phyloP scores from a whole-genome alignment of 2,888 invertebrate genomes.

The Melanchra persicariae region DNA sequence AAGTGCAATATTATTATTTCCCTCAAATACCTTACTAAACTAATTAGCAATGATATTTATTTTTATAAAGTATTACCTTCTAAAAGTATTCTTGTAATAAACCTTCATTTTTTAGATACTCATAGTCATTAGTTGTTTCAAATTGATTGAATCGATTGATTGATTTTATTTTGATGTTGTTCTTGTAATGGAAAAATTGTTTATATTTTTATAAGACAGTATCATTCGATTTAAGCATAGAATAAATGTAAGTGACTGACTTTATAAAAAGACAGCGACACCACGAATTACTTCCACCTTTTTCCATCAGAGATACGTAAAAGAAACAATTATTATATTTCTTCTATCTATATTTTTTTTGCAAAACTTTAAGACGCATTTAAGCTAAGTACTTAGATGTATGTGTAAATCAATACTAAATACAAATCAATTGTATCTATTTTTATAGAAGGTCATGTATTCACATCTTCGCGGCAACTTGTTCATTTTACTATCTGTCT shows the following conservation, averaged over 20 bases:
- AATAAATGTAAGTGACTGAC: conserved; percentile 33
- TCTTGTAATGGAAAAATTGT: conserved; percentile 70
- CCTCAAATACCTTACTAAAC: conserved; percentile 30
- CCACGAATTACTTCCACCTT: conserved; percentile 32
- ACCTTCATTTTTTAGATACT: conserved; percentile 57
- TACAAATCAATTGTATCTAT: conserved; percentile 28
- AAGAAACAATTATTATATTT: conserved; percentile 42
- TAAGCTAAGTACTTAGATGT: conserved; percentile 27
- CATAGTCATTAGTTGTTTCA: conserved; percentile 59
- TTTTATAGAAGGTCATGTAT: conserved; percentile 41
- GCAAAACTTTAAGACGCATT: conserved; percentile 28
- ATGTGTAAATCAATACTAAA: conserved; percentile 32
- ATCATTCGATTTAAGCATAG: conserved; percentile 72
- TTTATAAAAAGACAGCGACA: conserved; percentile 35
- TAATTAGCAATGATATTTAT: conserved; percentile 70
- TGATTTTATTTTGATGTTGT: conserved; percentile 62
- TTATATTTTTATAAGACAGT: conserved; percentile 81
- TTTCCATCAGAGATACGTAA: conserved; percentile 40
- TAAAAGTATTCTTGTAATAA: conserved; percentile 51
- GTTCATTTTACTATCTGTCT: conserved; percentile 43
- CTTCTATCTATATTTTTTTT: conserved; percentile 43
- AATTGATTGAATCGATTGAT: too few species aligned
- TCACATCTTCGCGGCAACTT: conserved; percentile 22
- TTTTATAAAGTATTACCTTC: conserved; percentile 58
- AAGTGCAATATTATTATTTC: conserved; percentile 66